phyloP scores from a whole-genome alignment of 2,113 vertebrate genomes.

The Nettapus auritus region DNA sequence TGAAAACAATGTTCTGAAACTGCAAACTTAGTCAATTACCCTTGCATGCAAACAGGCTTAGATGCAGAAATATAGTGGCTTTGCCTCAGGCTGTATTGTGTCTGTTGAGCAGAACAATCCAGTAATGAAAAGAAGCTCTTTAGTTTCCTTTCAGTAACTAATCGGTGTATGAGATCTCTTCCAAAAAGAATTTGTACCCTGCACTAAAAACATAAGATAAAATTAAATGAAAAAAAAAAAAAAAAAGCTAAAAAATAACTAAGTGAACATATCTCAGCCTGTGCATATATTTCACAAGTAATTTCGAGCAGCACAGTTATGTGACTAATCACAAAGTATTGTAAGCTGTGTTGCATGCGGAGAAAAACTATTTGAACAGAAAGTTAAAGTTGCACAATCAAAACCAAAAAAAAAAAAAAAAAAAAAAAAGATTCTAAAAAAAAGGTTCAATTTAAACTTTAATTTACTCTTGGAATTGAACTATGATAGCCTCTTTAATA shows the following conservation, averaged over 20 bases:
- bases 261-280: not conserved
- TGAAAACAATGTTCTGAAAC: slow-evolving; percentile 14
- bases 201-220: not conserved
- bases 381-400: not conserved
- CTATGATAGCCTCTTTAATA: not conserved
- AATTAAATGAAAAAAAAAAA: not conserved
- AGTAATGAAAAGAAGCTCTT: slow-evolving; percentile 22
- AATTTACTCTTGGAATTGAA: not conserved
- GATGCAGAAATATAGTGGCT: not conserved
- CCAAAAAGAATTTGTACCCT: not conserved
- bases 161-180: not conserved
- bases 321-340: not conserved
- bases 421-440: not conserved
- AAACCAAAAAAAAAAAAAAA: not conserved
- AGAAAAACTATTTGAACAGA: not conserved
- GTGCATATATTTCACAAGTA: not conserved
- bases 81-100: not conserved
- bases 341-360: not conserved
- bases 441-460: not conserved
- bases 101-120: not conserved
- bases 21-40: not conserved
- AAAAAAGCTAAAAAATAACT: not conserved
- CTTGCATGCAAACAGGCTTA: not conserved
- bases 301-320: not conserved
- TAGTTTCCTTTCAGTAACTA: not conserved